Conservation (phyloP, 2,888 invertebrate genomes). For the Erebia aethiops region DNA sequence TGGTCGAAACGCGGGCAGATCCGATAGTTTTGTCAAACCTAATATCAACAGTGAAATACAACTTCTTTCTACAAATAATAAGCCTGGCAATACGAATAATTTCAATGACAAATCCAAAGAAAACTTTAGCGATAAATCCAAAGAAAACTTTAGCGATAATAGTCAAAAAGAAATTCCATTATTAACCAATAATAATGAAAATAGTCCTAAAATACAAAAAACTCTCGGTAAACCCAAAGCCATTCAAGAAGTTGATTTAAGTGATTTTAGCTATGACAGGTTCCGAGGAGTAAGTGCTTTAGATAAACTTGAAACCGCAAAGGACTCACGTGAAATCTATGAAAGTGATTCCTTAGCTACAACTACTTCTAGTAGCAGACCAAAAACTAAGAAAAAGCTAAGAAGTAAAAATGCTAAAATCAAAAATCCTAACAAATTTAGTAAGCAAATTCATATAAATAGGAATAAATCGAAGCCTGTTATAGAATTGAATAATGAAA, state of each 20-base stretch:
- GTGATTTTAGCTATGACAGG: slow-evolving; percentile 61
- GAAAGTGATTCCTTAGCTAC: slow-evolving; percentile 40
- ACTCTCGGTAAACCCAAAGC: slow-evolving; percentile 38
- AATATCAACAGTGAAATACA: not conserved
- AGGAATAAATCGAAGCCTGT: slow-evolving; percentile 73
- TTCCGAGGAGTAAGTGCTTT: slow-evolving; percentile 53
- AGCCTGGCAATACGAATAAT: not conserved
- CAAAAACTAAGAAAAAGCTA: slow-evolving; percentile 13
- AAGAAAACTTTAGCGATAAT: slow-evolving; percentile 12
- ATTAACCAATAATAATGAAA: slow-evolving; percentile 36
- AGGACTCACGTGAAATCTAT: slow-evolving; percentile 26
- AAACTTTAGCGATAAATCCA: slow-evolving; percentile 10
- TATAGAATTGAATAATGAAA: slow-evolving; percentile 65
- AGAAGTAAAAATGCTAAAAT: slow-evolving; percentile 44
- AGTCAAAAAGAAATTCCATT: slow-evolving; percentile 16
- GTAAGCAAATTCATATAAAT: slow-evolving; percentile 55
- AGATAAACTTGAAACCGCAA: slow-evolving; percentile 51
- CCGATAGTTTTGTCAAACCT: not conserved
- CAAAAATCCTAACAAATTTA: slow-evolving; percentile 42
- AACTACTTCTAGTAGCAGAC: slow-evolving; percentile 24
- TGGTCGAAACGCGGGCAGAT: not conserved
- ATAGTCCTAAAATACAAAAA: slow-evolving; percentile 36
- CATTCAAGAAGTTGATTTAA: slow-evolving; percentile 59
- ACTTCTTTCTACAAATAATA: not conserved
- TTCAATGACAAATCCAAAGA: slow-evolving; percentile 12